These are phyloP conservation scores for Heteromormyrus szaboi DNA, from an alignment of 2,797 vertebrate genomes.

Conservation along the genomic window DNA sequence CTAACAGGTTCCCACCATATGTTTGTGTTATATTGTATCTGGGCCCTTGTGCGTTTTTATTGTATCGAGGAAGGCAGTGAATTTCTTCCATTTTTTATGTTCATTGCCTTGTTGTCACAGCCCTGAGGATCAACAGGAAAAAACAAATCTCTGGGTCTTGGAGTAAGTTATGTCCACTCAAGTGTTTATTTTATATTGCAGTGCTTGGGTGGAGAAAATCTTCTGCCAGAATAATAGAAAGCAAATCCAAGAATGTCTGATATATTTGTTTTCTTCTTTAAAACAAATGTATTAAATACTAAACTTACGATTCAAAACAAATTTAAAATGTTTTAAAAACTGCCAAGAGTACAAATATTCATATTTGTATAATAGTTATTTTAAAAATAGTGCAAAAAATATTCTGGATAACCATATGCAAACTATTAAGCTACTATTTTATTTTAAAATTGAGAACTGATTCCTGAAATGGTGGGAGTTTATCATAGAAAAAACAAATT, in stretches of 20 bases:
- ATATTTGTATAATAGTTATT: not conserved
- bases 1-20: constrained; percentile 38
- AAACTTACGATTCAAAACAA: not conserved
- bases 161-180: constrained; percentile 52
- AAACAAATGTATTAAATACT: not conserved
- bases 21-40: constrained; percentile 54
- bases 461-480: not conserved
- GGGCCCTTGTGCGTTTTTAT: constrained; percentile 51
- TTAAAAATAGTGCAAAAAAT: not conserved
- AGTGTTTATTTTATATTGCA: constrained; percentile 36
- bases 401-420: not conserved
- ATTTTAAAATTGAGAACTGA: not conserved
- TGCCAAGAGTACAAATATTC: not conserved
- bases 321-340: not conserved
- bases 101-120: constrained; percentile 42
- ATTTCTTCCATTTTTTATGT: constrained; percentile 37
- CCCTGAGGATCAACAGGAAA: constrained; percentile 46
- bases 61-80: constrained; percentile 46
- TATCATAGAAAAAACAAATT: not conserved
- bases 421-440: not conserved
- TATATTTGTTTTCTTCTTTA: not conserved
- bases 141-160: constrained; percentile 49
- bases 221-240: constrained; percentile 31
- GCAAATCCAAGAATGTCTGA: not conserved
- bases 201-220: constrained; percentile 30